Base-by-base conservation (phyloP, 2,888 invertebrate species). In the Drosophila conformis region DNA sequence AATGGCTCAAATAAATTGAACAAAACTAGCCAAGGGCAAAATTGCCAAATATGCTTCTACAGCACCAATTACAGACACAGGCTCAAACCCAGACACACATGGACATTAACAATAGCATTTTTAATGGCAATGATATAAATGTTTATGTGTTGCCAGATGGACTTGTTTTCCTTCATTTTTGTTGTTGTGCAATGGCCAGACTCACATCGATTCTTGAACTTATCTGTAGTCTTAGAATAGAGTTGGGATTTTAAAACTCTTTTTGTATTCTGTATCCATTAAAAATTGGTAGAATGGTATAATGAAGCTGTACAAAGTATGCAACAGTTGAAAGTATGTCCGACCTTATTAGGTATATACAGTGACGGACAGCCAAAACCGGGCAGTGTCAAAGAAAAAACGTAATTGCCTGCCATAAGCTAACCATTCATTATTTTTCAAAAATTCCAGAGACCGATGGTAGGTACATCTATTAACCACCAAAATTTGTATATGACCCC, bases 1-100 rank as follows among this genome's bases (percentile, higher is more conserved):
- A 88, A 90, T 90, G 86, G 89, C 75, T 42, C 75, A 77, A 82
- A 90, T 89, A 90, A 90, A 89, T 89, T 86, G 90, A 78, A 64
- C 57, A 68, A 72, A 82, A 87, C 84, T 75, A 75, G 69, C 75
- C 74, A 66, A 69, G 67, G 67, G 72, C 60, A 33, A 71, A 72
- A 81, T 79, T 69, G 63, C 52, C 66, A 72, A 67, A 67, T 60
- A 54, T 53, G 73, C 63, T 67, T 63, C 54, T 57, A 10, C 52
- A 67, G 40, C 49, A 70, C 35, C 62, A 68, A 51, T 38, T 36
- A 33, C 54, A 46, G n/a, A 49, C 27, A 36, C 35, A 53, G 57
- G 27, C 49, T 58, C 18, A 52, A 21, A 21, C 42, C 38, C 46
- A 21, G 1, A 27, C 21, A 29, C 36, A 53, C 33, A 51, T 7